A percentile compares a stretch with the other conserved stretches of the same genome.
Conservation (phyloP, 2,888 invertebrate species). For the Lampropteryx suffumata region DNA sequence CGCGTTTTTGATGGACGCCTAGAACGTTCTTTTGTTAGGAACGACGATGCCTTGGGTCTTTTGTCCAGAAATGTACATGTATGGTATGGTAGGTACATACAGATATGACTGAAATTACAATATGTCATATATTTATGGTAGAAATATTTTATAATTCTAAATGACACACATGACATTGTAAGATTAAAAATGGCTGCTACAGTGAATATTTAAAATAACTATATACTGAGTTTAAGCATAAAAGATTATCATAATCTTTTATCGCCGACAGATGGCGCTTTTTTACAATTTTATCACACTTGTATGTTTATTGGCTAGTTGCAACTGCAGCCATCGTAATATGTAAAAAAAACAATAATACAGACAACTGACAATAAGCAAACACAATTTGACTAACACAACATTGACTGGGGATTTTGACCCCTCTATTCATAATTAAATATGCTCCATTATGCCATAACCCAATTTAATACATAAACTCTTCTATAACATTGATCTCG, state of each 20-base stretch:
- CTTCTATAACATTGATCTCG: no score
- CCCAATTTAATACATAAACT: neutral
- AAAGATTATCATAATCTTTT: no score
- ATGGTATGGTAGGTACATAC: neutral
- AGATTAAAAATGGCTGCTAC: neutral
- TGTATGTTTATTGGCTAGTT: no score
- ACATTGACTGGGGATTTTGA: neutral
- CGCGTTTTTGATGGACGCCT: no score
- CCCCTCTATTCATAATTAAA: neutral
- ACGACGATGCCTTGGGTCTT: no score
- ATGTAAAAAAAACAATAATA: neutral
- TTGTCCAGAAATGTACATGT: no score
- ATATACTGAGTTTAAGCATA: no score
- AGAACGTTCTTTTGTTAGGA: no score
- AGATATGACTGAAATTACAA: conserved; percentile 21
- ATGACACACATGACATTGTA: conserved; percentile 3
- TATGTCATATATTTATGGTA: neutral
- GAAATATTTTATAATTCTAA: neutral
- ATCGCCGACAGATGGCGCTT: no score
- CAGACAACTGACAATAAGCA: conserved; percentile 1
- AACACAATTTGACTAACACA: conserved; percentile 14
- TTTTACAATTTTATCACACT: no score
- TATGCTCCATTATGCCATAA: conserved; percentile 8
- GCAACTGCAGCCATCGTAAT: neutral
- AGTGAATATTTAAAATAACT: no score